These are phyloP conservation scores for Ranitomeya variabilis DNA, from an alignment of 2,113 vertebrate species.

Conservation along the genomic window DNA sequence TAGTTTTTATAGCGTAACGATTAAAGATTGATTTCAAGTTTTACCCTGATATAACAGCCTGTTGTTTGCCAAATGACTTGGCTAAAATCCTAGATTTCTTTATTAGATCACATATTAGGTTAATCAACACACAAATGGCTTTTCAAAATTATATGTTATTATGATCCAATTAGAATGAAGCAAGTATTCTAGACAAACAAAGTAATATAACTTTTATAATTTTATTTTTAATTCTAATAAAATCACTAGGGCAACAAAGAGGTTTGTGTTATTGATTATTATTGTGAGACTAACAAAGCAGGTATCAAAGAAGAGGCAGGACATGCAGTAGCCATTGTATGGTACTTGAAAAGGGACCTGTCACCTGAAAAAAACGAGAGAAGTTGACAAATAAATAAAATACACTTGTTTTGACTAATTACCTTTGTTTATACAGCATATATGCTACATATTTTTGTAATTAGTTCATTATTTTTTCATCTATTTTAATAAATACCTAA, in stretches of 20 bases:
- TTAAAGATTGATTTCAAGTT: conserved; percentile 23
- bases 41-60: not conserved
- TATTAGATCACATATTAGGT: not conserved
- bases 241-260: not conserved
- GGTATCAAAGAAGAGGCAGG: too few species aligned
- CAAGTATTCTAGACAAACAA: not conserved
- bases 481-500: too few species aligned
- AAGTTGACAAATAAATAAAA: too few species aligned
- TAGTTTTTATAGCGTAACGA: not conserved
- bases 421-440: too few species aligned
- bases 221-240: not conserved
- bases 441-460: too few species aligned
- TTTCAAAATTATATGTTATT: not conserved
- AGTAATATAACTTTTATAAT: not conserved
- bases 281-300: too few species aligned
- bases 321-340: too few species aligned
- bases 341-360: too few species aligned
- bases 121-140: not conserved
- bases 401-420: too few species aligned
- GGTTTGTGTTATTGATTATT: too few species aligned
- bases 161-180: not conserved
- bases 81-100: conserved; percentile 11
- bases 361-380: too few species aligned
- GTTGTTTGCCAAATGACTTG: not conserved
- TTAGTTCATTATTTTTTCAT: too few species aligned